Base-by-base conservation (phyloP, 37 sponge, comb jelly and placozoan species). In the Tethya wilhelma region DNA sequence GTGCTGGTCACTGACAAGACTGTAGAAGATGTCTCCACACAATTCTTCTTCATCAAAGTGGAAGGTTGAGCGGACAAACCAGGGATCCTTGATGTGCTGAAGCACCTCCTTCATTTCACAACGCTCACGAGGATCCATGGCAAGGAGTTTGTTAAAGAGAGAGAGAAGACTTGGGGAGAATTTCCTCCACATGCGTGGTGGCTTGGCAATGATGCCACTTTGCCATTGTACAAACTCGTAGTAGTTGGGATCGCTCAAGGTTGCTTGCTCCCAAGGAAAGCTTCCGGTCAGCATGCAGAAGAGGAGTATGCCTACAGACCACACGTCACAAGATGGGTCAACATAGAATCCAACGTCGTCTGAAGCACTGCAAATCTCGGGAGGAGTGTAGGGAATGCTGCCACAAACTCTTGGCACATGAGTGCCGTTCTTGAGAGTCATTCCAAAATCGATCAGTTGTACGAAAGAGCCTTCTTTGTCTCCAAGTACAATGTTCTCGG, bases 211-310 rank as follows among this genome's bases (percentile, higher is more conserved):
- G 44, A 69, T 69, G 33, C 87, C 82, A 44, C 67, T 67, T 67
- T 95, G 95, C 95, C 95, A 95, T 58, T 84, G 84, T 11, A 78
- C 88, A 63, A 95, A 95, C 75, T 90, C 95, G 72, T 79, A 80
- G 83, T 87, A 95, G 89, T 95, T 95, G 33, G 92, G 86, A 65
- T 95, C 95, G 49, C 75, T 84, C 38, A 90, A 71, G 0, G 92
- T 95, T 30, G 95, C 95, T 64, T 91, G 95, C 58, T 91, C 92
- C 95, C 95, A 95, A 39, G 95, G 95, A 73, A 96, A 96, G 59
- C 88, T 96, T 33, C 97, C 94, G 14, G 97, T 96, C 28, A 96
- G 90, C 97, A 96, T 96, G 43, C 97, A 96, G 84, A 91, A 96
- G 30, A 96, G 86, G 44, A 93, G 84, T 12, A 96, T 89, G 20